Conservation (phyloP, 2,113 vertebrate species). For the Hylia prasina region DNA sequence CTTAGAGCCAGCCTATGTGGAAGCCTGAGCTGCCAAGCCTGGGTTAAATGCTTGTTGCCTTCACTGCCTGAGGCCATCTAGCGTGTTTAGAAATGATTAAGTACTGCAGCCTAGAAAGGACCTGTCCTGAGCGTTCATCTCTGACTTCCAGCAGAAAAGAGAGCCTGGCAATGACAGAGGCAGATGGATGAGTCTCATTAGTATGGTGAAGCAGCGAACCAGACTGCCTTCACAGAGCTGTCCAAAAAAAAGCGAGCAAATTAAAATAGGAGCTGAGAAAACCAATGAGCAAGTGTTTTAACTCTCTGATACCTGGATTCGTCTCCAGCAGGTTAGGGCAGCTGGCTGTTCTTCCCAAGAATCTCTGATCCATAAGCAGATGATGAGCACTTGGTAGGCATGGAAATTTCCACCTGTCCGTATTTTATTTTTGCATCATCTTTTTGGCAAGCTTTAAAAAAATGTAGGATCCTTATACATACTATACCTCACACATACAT, state of each 20-base stretch:
- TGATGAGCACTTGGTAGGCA: background rate
- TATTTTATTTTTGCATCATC: background rate
- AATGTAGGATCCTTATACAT: background rate
- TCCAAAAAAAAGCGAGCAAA: constrained; percentile 80
- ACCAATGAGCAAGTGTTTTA: constrained; percentile 78
- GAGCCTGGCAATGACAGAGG: constrained; percentile 85
- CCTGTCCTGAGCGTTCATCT: constrained; percentile 90
- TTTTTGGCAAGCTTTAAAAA: background rate
- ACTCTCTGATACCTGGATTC: constrained; percentile 78
- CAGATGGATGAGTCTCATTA: constrained; percentile 91
- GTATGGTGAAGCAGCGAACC: constrained; percentile 82
- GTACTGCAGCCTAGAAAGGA: constrained; percentile 87
- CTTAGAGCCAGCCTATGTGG: constrained; percentile 73
- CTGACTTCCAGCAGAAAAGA: constrained; percentile 88
- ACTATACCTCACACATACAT: background rate
- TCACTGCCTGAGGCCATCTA: constrained; percentile 87
- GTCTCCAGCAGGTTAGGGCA: constrained; percentile 16
- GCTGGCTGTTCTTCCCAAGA: constrained; percentile 8
- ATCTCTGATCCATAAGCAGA: constrained; percentile 1
- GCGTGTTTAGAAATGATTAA: constrained; percentile 88
- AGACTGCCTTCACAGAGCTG: constrained; percentile 85
- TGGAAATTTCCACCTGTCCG: background rate
- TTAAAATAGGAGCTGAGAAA: constrained; percentile 82
- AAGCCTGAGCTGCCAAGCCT: constrained; percentile 79
- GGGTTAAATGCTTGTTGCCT: constrained; percentile 89